Conservation (phyloP, 2,888 invertebrate species). For the Aphidoletes aphidimyza region DNA sequence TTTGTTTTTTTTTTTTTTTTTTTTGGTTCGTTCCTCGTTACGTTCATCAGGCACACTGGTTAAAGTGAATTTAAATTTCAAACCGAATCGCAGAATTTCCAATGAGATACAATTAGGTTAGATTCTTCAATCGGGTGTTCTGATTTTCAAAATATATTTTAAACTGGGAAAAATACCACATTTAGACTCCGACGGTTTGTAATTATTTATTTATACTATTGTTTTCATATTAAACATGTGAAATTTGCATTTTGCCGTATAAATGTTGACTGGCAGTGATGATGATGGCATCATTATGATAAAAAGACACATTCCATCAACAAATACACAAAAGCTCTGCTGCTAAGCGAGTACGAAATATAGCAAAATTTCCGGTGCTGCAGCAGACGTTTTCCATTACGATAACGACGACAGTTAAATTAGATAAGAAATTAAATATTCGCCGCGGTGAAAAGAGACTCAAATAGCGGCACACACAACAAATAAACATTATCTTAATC, state of each 20-base stretch:
- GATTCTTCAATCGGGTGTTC: too few species aligned
- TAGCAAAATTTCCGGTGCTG: neutral
- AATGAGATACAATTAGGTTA: too few species aligned
- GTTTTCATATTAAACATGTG: conserved; percentile 23
- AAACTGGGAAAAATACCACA: neutral
- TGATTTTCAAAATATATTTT: too few species aligned
- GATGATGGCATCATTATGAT: neutral
- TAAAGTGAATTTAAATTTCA: neutral
- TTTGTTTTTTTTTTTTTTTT: too few species aligned
- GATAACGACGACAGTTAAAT: conserved; percentile 12
- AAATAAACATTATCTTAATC: neutral
- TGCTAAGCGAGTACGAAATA: neutral
- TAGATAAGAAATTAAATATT: conserved; percentile 24
- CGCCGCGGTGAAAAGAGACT: neutral
- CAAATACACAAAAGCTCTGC: neutral
- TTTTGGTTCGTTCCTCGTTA: neutral
- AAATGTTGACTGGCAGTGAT: neutral
- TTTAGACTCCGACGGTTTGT: neutral
- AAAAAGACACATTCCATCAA: neutral
- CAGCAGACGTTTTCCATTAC: conserved; percentile 36
- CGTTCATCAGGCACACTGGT: neutral
- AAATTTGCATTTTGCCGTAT: neutral
- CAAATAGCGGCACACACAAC: neutral
- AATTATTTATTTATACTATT: conserved; percentile 27
- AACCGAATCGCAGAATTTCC: neutral